These are phyloP conservation scores for Tipula helvola DNA, from an alignment of 2,888 invertebrate genomes.

Conservation along the genomic window DNA sequence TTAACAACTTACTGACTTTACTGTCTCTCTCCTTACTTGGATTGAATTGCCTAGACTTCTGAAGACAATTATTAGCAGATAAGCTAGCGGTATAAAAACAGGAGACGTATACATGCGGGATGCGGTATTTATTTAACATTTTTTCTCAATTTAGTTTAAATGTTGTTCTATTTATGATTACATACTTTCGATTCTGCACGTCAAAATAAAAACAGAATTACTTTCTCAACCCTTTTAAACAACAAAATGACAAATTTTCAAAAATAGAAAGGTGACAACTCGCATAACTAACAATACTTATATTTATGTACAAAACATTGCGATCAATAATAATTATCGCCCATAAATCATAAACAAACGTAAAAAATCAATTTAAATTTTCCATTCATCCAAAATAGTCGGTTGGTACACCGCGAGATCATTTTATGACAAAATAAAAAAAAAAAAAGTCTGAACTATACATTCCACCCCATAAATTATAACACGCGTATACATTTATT, in stretches of 20 bases:
- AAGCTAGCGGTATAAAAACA: no score
- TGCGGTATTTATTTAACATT: no score
- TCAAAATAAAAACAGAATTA: no score
- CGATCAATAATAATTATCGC: background rate
- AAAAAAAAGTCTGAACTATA: background rate
- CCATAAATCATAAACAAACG: background rate
- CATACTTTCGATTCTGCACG: no score
- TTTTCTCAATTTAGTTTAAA: no score
- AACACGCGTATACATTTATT: background rate
- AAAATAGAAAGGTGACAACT: background rate
- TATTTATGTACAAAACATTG: background rate
- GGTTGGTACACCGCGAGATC: background rate
- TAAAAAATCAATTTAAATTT: background rate
- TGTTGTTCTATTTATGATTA: no score
- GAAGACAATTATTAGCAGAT: no score
- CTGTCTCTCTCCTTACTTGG: no score
- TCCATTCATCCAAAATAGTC: background rate
- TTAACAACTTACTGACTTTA: no score
- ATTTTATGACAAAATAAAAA: background rate
- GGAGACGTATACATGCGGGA: no score
- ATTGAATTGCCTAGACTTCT: no score
- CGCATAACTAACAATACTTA: background rate
- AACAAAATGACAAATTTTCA: background rate
- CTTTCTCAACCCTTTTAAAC: background rate
- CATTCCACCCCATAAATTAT: background rate